Base-by-base conservation (phyloP, 2,888 invertebrate genomes). In the Drosophila mulleri region DNA sequence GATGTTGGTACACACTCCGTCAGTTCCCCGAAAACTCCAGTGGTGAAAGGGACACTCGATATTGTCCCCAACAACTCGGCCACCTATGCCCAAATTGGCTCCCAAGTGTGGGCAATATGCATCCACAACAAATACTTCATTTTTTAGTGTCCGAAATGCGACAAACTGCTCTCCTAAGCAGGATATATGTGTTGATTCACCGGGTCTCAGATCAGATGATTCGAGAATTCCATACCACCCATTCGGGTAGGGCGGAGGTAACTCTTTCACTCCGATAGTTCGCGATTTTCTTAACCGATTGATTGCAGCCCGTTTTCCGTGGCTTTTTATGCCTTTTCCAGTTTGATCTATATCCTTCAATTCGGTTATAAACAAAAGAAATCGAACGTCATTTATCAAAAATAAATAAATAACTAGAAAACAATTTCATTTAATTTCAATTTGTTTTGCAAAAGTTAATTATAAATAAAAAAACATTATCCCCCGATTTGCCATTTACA, bases 61-160 rank as follows among this genome's bases (percentile, higher is more conserved):
- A 82, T 97, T 97, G 86, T 96, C 95, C 0, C 96, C 96, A 41
- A 94, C 92, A 0, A 97, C 97, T 0, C 94, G 94, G 0, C 98
- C 98, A 0, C 97, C 97, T 0, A 96, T 94, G 0, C 95, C 97
- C 88, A 98, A 93, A 91, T 98, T 97, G 0, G 98, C 98, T 0
- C 98, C 98, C 80, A 98, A 93, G 90, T 98, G 98, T 0, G 98
- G 98, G 83, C 98, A 98, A 90, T 97, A 97, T 0, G 98, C 97
- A 91, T 98, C 96, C 39, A 98, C 93, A 1, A 96, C 95, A 62
- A 95, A 94, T 0, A 95, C 95, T 5, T 93, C 82, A 0, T 96
- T 96, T 42, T 94, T 94, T 52, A 94, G 93, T 0, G 95, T 95
- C 32, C 97, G 94, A 87, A 94, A 97, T 0, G 96, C 94, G 42